Evolutionary conservation across 1,140 invertebrate genomes (phyloP), one percentile per base, ranked within the genome.

Genomic region (Telenomus remus): DNA sequence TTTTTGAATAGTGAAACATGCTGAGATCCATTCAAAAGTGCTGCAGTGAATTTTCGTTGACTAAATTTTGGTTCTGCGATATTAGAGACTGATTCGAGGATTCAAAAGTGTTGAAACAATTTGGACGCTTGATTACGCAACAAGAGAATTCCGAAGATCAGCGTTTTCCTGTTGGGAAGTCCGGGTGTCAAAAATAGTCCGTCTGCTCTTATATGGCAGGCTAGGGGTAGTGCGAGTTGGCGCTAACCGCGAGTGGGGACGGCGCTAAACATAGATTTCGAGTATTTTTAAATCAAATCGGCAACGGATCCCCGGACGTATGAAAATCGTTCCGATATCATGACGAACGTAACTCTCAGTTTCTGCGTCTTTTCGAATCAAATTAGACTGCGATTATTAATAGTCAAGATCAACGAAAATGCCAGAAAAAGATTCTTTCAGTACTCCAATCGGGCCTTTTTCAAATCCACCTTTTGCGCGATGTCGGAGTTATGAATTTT

Each of bases 151-250:
- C 15, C 15, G 35, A 69, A 56, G 49, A 76, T 73, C 56, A 10
- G 46, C 9, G 37, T 39, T 48, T 72, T 78, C 66, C 53, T 63
- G 71, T 78, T 79, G 74, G 60, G 79, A 76, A 79, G 74, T 76
- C 64, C 61, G 72, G 71, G 69, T 80, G 79, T 85, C 84, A 84
- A 86, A 88, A 88, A 88, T 87, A 88, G 85, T 84, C 78, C 50
- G 75, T 70, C 78, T 85, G 84, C 76, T 86, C 86, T 84, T 88
- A 88, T 88, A 88, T 86, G 86, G 86, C 78, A 80, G 80, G 82
- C 80, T 70, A 79, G 80, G 80, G 80, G 85, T 85, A 84, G 83
- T 82, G 65, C 84, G 84, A 86, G 76, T 82, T 82, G 83, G 73
- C 82, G 79, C 64, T 79, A 65, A 34, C 51, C 37, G 13, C 43